A percentile compares a stretch with the other conserved stretches of the same genome.
phyloP scores from a whole-genome alignment of 1,140 invertebrate species.

The Macrotrachela quadricornifera region DNA sequence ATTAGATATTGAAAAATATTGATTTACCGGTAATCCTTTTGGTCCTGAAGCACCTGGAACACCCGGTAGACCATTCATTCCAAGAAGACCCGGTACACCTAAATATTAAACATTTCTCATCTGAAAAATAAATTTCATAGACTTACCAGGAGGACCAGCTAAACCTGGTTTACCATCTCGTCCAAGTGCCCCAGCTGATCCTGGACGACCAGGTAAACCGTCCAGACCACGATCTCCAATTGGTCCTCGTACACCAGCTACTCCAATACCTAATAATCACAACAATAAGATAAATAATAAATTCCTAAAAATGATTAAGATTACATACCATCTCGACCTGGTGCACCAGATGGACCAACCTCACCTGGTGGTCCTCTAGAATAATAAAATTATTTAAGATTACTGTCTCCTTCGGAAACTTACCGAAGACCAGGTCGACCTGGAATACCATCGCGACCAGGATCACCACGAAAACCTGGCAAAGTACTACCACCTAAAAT shows the following conservation, averaged over 20 bases:
- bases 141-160: slow-evolving; percentile 20
- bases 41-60: neutral
- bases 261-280: neutral
- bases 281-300: slow-evolving; percentile 10
- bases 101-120: too few species aligned
- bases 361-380: too few species aligned
- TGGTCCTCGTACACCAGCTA: neutral
- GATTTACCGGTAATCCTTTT: neutral
- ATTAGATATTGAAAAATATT: neutral
- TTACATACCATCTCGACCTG: too few species aligned
- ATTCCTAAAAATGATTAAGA: too few species aligned
- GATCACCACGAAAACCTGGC: slow-evolving; percentile 13
- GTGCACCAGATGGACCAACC: too few species aligned
- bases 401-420: too few species aligned
- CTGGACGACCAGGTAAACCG: neutral
- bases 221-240: neutral
- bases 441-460: neutral
- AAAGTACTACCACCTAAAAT: neutral
- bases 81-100: neutral
- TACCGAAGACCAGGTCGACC: slow-evolving; percentile 10
- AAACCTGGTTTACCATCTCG: neutral
- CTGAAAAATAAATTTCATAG: too few species aligned
- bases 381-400: too few species aligned
- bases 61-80: neutral
- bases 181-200: neutral